These are phyloP conservation scores for Callipepla californica DNA, from an alignment of 2,113 vertebrate species.

Conservation along the genomic window DNA sequence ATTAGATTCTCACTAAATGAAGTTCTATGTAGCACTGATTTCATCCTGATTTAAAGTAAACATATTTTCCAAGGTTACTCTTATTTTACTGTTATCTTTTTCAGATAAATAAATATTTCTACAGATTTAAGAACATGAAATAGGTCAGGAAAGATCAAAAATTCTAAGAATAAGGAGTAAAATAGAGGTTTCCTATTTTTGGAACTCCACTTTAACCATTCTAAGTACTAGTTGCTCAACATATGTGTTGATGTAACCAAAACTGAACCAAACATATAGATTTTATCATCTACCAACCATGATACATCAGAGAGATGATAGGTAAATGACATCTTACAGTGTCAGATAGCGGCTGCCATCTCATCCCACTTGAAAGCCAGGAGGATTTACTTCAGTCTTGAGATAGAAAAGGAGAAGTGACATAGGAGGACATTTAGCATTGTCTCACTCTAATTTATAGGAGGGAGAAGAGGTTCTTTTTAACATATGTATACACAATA, in stretches of 20 bases:
- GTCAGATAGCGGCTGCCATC: neutral
- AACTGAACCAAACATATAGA: neutral
- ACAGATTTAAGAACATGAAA: neutral
- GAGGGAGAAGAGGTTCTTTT: too few species aligned
- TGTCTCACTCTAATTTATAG: too few species aligned
- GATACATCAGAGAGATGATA: neutral
- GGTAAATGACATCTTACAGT: neutral
- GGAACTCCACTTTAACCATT: neutral
- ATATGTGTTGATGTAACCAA: neutral
- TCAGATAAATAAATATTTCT: neutral
- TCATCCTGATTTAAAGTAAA: neutral
- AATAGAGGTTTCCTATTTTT: neutral
- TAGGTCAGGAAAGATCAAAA: neutral
- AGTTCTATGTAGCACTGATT: neutral
- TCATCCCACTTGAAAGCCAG: neutral
- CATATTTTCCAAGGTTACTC: neutral
- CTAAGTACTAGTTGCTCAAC: neutral
- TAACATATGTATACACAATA: too few species aligned
- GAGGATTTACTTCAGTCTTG: neutral
- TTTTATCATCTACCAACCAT: neutral
- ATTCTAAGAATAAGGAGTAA: neutral
- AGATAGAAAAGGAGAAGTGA: neutral
- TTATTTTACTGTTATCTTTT: neutral
- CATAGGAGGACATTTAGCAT: neutral
- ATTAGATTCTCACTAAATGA: neutral